These are phyloP conservation scores for Adrianichthys oophorus DNA, from an alignment of 2,797 vertebrate genomes.

Conservation along the genomic window DNA sequence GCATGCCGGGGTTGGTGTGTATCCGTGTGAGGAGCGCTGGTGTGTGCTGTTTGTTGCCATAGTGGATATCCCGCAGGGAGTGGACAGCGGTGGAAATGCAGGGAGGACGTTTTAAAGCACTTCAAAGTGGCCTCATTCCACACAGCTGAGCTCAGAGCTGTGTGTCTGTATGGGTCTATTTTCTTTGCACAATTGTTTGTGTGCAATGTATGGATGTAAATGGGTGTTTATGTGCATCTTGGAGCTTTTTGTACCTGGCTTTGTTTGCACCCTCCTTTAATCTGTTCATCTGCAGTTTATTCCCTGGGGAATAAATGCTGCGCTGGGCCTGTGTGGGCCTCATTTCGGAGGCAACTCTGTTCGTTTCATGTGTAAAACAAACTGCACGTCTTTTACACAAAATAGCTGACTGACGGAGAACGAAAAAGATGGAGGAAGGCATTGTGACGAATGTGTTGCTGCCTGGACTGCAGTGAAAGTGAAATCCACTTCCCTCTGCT, in stretches of 20 bases:
- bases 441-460: constrained; percentile 55
- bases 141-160: constrained; percentile 68
- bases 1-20: constrained; percentile 21
- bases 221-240: neutral
- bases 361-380: constrained; percentile 15
- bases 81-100: constrained; percentile 43
- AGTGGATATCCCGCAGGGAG: constrained; percentile 61
- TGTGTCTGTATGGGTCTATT: constrained; percentile 19
- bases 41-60: constrained; percentile 52
- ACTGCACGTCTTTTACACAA: neutral
- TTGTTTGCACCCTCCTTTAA: constrained; percentile 43
- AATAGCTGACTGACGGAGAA: constrained; percentile 4
- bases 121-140: constrained; percentile 73
- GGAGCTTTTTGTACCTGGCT: constrained; percentile 39
- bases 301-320: constrained; percentile 42
- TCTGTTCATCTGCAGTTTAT: constrained; percentile 1
- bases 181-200: constrained; percentile 7
- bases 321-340: constrained; percentile 30
- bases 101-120: constrained; percentile 62
- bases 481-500: constrained; percentile 49
- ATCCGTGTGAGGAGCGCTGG: constrained; percentile 6
- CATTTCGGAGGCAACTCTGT: constrained; percentile 18
- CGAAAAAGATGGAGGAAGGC: constrained; percentile 29
- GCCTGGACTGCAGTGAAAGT: constrained; percentile 32
- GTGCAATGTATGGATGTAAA: constrained; percentile 2